A percentile compares a stretch with the other conserved stretches of the same genome.
Conservation (phyloP, 2,888 invertebrate genomes). For the Chrysolina americana region DNA sequence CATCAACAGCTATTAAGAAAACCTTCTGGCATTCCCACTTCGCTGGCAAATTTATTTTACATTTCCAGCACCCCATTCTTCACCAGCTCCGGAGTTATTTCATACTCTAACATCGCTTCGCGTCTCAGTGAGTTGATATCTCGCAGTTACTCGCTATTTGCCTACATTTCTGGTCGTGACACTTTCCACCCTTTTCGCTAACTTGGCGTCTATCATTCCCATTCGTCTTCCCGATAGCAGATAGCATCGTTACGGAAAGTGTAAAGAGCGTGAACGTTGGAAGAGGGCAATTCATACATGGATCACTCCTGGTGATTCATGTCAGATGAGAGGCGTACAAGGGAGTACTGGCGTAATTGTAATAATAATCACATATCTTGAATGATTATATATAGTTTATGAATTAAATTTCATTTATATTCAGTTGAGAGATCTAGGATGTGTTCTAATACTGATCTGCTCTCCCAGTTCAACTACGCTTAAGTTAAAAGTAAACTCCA, state of each 20-base stretch:
- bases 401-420: too few relatives aligned
- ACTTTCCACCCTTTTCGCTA: conserved; percentile 52
- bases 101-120: conserved; percentile 47
- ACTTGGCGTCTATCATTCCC: conserved; percentile 40
- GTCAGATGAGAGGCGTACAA: too few relatives aligned
- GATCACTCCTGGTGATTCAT: background rate
- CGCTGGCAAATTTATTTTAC: conserved; percentile 52
- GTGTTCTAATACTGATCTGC: too few relatives aligned
- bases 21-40: conserved; percentile 39
- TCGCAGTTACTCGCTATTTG: conserved; percentile 48
- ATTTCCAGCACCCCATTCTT: conserved; percentile 59
- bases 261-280: conserved; percentile 6
- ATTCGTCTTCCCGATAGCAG: conserved; percentile 40
- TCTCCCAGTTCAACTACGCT: too few relatives aligned
- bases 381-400: too few relatives aligned
- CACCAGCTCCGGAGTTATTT: conserved; percentile 45
- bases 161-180: conserved; percentile 45
- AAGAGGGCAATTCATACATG: background rate
- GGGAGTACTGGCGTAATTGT: too few relatives aligned
- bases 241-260: conserved; percentile 38
- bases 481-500: too few relatives aligned
- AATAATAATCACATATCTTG: too few relatives aligned
- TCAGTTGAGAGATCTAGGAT: too few relatives aligned
- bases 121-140: conserved; percentile 46
- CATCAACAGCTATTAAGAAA: too few relatives aligned